Conservation (phyloP, 2,888 invertebrate species). For the Byasa hedistus region DNA sequence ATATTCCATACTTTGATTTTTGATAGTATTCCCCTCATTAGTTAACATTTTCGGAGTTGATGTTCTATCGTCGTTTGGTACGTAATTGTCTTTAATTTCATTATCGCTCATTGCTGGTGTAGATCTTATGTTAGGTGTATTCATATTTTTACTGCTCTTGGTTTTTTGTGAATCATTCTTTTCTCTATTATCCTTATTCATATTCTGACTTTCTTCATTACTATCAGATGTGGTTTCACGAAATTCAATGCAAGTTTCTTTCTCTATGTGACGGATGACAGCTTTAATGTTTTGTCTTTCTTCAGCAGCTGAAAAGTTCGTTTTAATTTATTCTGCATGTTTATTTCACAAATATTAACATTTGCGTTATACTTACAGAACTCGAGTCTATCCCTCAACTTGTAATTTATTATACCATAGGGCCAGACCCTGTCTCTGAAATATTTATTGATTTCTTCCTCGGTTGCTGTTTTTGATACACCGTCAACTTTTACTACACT, state of each 20-base stretch:
- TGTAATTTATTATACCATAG: slow-evolving; percentile 58
- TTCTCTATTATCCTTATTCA: slow-evolving; percentile 5
- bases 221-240: slow-evolving; percentile 40
- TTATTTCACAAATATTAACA: background rate
- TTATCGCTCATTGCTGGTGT: slow-evolving; percentile 24
- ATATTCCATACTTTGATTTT: slow-evolving; percentile 5
- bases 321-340: background rate
- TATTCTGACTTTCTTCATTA: slow-evolving; percentile 27
- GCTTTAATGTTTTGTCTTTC: slow-evolving; percentile 64
- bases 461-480: slow-evolving; percentile 31
- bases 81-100: slow-evolving; percentile 34
- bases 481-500: slow-evolving; percentile 48
- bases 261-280: slow-evolving; percentile 64
- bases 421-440: slow-evolving; percentile 61
- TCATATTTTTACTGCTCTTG: background rate
- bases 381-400: slow-evolving; percentile 52
- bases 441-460: slow-evolving; percentile 52
- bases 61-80: slow-evolving; percentile 2
- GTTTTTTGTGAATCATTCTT: background rate
- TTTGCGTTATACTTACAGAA: slow-evolving; percentile 56
- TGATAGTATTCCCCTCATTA: background rate
- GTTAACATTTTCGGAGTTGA: background rate
- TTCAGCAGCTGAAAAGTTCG: slow-evolving; percentile 53
- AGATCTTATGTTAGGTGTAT: background rate
- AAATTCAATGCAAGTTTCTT: slow-evolving; percentile 67